Evolutionary conservation across 2,113 vertebrate species (phyloP), one percentile per base, ranked within the genome.

Genomic region (Brachypteracias leptosomus): DNA sequence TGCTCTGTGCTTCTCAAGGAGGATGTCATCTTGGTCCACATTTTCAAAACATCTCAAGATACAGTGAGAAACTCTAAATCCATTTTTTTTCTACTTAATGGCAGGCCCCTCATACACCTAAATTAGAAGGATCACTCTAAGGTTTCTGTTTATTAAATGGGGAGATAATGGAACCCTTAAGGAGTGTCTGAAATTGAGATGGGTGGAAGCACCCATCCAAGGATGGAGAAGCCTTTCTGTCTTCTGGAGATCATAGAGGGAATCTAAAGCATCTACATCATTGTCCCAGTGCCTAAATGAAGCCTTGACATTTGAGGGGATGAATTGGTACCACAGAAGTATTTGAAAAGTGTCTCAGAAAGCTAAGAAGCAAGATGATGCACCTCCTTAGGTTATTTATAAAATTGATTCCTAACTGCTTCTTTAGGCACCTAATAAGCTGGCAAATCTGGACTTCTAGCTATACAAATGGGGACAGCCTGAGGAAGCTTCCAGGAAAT

Each of bases 401-500:
- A 57, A 51, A 67, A 61, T 7, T 35, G 11, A 85, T 78, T 87
- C 38, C 57, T 67, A 70, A 35, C 57, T 49, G 24, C 38, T 89
- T 91, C 47, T 78, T 71, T 44, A 73, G 54, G 36, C n/a, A 65
- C 36, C 11, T 11, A 72, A 8, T 54, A 70, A 40, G 1, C 10
- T 47, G 52, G 74, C 6, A 15, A 78, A 63, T 79, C 70, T 76
- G 33, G n/a, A 47, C 42, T 68, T 70, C 15, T 38, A 71, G 21
- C 47, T 55, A 7, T 44, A 46, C 58, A 85, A 87, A 88, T 3
- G 13, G 18, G 40, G 38, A 78, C 51, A 91, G 62, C 22, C 36
- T 59, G 36, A 81, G 52, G 74, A 96, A 78, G 92, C 58, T 82
- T 85, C 84, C 74, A 95, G 71, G 85, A 92, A 94, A 94, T 80